Percentiles rank a stretch among this genome's conserved stretches.
Evolutionary conservation across 2,797 vertebrate species (phyloP).

Genomic region (Australoheros facetus): DNA sequence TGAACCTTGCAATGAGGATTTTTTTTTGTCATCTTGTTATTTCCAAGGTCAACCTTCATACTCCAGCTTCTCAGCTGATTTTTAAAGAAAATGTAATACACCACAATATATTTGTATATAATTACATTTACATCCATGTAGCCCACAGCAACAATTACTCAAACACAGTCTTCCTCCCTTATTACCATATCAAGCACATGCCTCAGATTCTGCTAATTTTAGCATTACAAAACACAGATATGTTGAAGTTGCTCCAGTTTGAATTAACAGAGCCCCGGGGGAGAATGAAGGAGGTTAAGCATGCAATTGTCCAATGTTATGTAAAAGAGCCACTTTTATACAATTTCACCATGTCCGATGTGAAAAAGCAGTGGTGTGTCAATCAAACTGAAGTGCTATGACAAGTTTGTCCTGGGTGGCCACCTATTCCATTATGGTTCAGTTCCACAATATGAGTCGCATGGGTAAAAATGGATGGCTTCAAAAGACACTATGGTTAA

Average conservation of each 20-base stretch:
- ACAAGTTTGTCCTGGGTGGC: constrained; percentile 47
- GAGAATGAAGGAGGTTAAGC: constrained; percentile 66
- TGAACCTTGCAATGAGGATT: not conserved
- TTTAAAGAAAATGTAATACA: not conserved
- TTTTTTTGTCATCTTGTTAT: not conserved
- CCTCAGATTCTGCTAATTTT: constrained; percentile 65
- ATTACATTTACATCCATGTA: no score
- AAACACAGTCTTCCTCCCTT: constrained; percentile 15
- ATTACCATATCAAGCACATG: constrained; percentile 69
- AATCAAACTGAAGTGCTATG: constrained; percentile 71
- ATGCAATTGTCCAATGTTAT: constrained; percentile 76
- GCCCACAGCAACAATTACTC: constrained; percentile 3
- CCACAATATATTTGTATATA: not conserved
- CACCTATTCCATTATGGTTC: constrained; percentile 59
- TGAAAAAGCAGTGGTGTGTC: constrained; percentile 62
- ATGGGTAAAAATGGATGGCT: constrained; percentile 39
- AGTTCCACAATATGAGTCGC: constrained; percentile 63
- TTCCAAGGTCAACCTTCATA: not conserved
- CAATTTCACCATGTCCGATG: constrained; percentile 66
- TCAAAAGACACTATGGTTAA: constrained; percentile 38
- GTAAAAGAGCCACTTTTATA: constrained; percentile 74
- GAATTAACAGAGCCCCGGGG: constrained; percentile 56
- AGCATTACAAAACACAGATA: constrained; percentile 74
- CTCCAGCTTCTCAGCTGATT: not conserved
- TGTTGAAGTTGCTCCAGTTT: constrained; percentile 63